Conservation (phyloP, 53 echinoderm and acorn worm species). For the Glandiceps talaboti region DNA sequence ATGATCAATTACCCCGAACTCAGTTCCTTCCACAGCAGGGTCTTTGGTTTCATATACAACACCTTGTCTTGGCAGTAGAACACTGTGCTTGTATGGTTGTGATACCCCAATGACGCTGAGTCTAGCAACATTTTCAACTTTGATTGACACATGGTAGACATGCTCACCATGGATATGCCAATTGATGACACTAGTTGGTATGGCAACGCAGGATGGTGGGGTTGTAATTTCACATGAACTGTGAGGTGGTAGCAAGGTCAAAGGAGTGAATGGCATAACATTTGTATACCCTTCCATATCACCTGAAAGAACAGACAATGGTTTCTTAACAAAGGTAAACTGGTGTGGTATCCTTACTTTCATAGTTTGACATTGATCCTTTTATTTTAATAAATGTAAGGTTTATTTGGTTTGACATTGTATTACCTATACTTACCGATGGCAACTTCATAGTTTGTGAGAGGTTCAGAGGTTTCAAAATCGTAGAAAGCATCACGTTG, state of each 20-base stretch:
- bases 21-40: neutral
- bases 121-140: conserved; percentile 6
- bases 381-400: too few relatives aligned
- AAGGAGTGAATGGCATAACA: neutral
- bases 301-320: neutral
- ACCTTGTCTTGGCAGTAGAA: conserved; percentile 2
- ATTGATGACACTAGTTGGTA: conserved; percentile 12
- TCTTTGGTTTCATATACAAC: neutral
- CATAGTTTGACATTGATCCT: too few relatives aligned
- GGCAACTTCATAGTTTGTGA: too few relatives aligned
- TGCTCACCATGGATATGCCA: conserved; percentile 36
- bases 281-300: neutral
- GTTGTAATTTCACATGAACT: neutral
- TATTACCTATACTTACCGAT: too few relatives aligned
- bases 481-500: neutral
- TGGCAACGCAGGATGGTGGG: conserved; percentile 15
- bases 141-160: conserved; percentile 29
- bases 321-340: too few relatives aligned
- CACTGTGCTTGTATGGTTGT: neutral
- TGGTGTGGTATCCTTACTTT: too few relatives aligned
- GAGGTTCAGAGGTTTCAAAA: too few relatives aligned
- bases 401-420: too few relatives aligned
- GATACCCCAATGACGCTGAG: neutral
- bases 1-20: too few relatives aligned
- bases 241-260: neutral